Evolutionary conservation across 2,888 invertebrate species (phyloP), one percentile per base, ranked within the genome.

Genomic region (Sarcophaga variegata): DNA sequence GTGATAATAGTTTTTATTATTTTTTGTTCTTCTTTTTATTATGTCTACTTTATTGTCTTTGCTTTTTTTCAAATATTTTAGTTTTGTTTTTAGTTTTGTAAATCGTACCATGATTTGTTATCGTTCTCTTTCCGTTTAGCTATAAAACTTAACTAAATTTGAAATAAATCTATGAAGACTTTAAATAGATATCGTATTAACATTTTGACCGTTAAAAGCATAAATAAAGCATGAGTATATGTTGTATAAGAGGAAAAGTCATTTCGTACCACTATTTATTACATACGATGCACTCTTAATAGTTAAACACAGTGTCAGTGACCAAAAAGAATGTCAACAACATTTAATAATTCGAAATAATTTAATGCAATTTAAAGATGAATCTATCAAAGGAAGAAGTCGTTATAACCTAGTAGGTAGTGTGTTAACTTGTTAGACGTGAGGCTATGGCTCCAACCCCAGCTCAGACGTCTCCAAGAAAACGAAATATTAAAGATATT

Each of bases 101-200:
- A 54, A 47, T 59, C 60, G 22, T 83, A 62, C 71, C 22, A 47
- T 20, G 25, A n/a, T 5, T 22, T 14, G 17, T 54, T 14, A 71
- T 62, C 25, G 66, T 49, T 77, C 66, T 45, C 6, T 14, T 62
- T 22, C 1, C 22, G 64, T 62, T 76, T 22, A 66, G 20, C 66
- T 71, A 67, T 37, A 6, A 66, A 85, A 77, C 66, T 76, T 66
- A 12, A 81, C 84, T 85, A 67, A 77, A 76, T 14, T 45, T 37
- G 25, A 54, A 62, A 71, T 64, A 27, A 85, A 71, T 63, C 49
- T 71, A 45, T 4, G 49, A 71, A 45, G 54, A 22, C 60, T 85
- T 77, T 85, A 85, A 85, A 77, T 85, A 85, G 76, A 66, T 27
- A 59, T 47, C 27, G 37, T 37, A 8, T 37, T 37, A 69, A 70